phyloP scores from a whole-genome alignment of 1,140 invertebrate species.

The Hestina assimilis region DNA sequence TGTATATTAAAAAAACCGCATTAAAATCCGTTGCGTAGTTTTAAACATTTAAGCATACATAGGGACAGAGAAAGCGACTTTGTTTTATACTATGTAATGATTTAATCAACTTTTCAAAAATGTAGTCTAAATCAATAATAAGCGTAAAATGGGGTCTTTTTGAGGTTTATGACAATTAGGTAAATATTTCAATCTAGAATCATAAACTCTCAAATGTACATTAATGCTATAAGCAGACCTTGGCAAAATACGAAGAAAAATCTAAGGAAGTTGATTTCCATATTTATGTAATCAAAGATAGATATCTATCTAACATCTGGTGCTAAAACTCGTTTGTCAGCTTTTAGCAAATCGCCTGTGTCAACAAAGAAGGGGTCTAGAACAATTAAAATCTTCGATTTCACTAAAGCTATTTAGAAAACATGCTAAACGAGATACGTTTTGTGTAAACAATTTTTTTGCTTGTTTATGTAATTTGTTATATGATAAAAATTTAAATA shows the following conservation, averaged over 20 bases:
- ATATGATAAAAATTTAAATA: neutral
- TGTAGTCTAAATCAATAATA: too few relatives aligned
- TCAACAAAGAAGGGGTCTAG: neutral
- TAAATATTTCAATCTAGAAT: neutral
- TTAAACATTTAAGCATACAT: too few relatives aligned
- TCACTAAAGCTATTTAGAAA: constrained; percentile 18
- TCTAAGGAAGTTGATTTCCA: too few relatives aligned
- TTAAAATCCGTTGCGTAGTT: too few relatives aligned
- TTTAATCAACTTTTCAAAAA: too few relatives aligned
- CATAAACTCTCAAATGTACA: too few relatives aligned
- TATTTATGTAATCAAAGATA: too few relatives aligned
- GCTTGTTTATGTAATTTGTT: neutral
- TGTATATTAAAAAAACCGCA: too few relatives aligned
- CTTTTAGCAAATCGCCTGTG: constrained; percentile 20
- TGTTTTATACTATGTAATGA: too few relatives aligned
- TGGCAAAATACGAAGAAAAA: too few relatives aligned
- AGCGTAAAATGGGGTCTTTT: too few relatives aligned
- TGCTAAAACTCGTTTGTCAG: neutral
- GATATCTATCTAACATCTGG: neutral
- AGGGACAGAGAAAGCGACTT: too few relatives aligned
- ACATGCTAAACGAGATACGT: constrained; percentile 7
- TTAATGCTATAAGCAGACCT: neutral
- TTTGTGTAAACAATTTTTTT: constrained; percentile 9
- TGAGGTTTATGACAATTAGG: neutral
- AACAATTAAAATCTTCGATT: constrained; percentile 22